Evolutionary conservation across 2,113 vertebrate genomes (phyloP).

Genomic region (Alligator sinensis): DNA sequence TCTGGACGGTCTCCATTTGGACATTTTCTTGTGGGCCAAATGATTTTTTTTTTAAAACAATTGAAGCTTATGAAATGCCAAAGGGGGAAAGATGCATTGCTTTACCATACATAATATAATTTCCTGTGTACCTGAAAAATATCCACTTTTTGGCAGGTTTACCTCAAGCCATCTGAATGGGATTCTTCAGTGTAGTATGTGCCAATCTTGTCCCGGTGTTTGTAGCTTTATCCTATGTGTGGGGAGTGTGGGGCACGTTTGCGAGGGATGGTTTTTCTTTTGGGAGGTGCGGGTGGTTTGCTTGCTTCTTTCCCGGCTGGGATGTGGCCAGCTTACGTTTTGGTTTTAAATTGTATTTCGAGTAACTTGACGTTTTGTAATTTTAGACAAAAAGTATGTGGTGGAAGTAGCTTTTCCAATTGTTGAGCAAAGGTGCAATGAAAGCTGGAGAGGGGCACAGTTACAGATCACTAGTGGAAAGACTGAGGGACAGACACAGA

Average conservation of each 20-base stretch:
- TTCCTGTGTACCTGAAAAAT: not conserved
- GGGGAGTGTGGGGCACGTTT: not conserved
- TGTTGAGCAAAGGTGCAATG: slow-evolving; percentile 28
- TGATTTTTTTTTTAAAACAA: not conserved
- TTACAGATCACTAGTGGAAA: slow-evolving; percentile 14
- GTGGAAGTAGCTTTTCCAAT: slow-evolving; percentile 42
- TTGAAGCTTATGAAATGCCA: not conserved
- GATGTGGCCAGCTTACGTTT: slow-evolving; percentile 26
- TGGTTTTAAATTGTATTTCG: slow-evolving; percentile 40
- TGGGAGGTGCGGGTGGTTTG: not conserved
- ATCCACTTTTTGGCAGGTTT: not conserved
- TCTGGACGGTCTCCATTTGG: fast-evolving
- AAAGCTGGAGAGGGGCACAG: not conserved
- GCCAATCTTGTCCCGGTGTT: not conserved
- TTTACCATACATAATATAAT: not conserved
- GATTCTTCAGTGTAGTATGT: not conserved
- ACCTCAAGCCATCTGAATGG: fast-evolving
- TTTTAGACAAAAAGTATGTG: slow-evolving; percentile 31
- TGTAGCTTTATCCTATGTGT: not conserved
- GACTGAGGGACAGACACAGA: not conserved
- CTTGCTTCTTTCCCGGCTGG: slow-evolving; percentile 34
- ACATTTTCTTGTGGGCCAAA: not conserved
- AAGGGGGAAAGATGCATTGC: not conserved
- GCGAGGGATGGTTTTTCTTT: not conserved
- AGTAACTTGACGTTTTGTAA: not conserved